These are phyloP conservation scores for Solea senegalensis DNA, from an alignment of 2,113 vertebrate species.

Conservation along the genomic window DNA sequence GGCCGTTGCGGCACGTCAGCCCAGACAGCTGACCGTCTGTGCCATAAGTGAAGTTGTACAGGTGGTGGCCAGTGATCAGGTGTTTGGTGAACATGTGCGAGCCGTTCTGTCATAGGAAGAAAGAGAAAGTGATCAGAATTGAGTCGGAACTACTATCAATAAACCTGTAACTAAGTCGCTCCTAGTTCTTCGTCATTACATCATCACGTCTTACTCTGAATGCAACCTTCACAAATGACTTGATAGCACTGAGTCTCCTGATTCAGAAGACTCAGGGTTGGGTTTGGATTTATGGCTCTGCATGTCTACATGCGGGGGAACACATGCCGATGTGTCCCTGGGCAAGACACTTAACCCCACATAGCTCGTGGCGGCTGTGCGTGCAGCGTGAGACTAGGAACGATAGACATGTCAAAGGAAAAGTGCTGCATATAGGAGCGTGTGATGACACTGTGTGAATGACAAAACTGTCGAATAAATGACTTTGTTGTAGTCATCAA, in stretches of 20 bases:
- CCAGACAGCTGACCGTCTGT: slow-evolving; percentile 86
- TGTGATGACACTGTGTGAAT: no score
- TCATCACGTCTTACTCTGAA: not conserved
- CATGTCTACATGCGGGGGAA: no score
- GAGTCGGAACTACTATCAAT: not conserved
- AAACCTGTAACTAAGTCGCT: not conserved
- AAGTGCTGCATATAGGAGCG: no score
- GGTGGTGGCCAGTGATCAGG: slow-evolving; percentile 92
- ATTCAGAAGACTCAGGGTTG: not conserved
- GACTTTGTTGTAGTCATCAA: no score
- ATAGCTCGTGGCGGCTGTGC: no score
- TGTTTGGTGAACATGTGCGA: slow-evolving; percentile 94
- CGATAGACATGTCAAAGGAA: no score
- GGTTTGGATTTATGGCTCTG: no score
- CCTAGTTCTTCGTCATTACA: no score
- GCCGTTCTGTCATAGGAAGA: slow-evolving; percentile 81
- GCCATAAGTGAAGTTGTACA: slow-evolving; percentile 94
- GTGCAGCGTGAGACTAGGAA: no score
- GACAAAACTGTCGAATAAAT: no score
- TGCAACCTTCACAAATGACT: not conserved
- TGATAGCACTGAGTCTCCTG: not conserved
- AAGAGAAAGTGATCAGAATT: not conserved
- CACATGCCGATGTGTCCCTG: no score
- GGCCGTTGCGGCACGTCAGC: slow-evolving; percentile 85
- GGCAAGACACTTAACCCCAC: no score